Percentiles rank a stretch among this genome's conserved stretches.
Evolutionary conservation across 2,797 vertebrate genomes (phyloP).

Genomic region (Betta splendens): DNA sequence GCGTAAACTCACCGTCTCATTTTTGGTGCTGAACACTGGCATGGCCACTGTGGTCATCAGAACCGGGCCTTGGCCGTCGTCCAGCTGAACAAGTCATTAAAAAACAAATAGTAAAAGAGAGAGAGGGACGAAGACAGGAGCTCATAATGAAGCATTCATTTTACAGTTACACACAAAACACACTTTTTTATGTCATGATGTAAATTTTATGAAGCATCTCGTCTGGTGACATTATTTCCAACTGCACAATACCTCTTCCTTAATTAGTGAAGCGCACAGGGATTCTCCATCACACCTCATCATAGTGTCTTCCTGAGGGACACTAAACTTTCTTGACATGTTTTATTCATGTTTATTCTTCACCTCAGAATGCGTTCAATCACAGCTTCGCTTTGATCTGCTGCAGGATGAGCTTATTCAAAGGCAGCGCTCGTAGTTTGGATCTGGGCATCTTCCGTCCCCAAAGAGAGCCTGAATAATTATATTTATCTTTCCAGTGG

Average conservation of each 20-base stretch:
- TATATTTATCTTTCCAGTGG: slow-evolving; percentile 73
- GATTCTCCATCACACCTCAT: slow-evolving; percentile 35
- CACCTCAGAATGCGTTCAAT: slow-evolving; percentile 70
- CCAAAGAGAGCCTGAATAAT: slow-evolving; percentile 71
- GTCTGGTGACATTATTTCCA: slow-evolving; percentile 34
- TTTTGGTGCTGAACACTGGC: slow-evolving; percentile 99
- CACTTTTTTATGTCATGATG: slow-evolving; percentile 10
- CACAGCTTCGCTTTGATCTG: slow-evolving; percentile 71
- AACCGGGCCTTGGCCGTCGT: slow-evolving; percentile 89
- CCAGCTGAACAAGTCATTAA: slow-evolving; percentile 79
- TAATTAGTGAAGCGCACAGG: slow-evolving; percentile 26
- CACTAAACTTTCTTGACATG: slow-evolving; percentile 62
- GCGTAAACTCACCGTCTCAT: slow-evolving; percentile 92
- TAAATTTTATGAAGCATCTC: slow-evolving; percentile 36
- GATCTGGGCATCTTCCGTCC: slow-evolving; percentile 58
- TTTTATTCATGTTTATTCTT: slow-evolving; percentile 79
- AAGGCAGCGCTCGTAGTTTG: slow-evolving; percentile 59
- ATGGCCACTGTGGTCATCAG: slow-evolving; percentile 99
- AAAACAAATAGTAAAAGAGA: slow-evolving; percentile 28
- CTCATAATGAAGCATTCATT: slow-evolving; percentile 38
- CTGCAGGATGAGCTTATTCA: slow-evolving; percentile 64
- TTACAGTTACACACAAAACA: slow-evolving; percentile 22
- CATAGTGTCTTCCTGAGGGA: slow-evolving; percentile 56
- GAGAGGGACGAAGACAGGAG: slow-evolving; percentile 10
- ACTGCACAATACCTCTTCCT: slow-evolving; percentile 30